A percentile compares a stretch with the other conserved stretches of the same genome.
Evolutionary conservation across 2,888 invertebrate genomes (phyloP).

Genomic region (Drosophila cracens): DNA sequence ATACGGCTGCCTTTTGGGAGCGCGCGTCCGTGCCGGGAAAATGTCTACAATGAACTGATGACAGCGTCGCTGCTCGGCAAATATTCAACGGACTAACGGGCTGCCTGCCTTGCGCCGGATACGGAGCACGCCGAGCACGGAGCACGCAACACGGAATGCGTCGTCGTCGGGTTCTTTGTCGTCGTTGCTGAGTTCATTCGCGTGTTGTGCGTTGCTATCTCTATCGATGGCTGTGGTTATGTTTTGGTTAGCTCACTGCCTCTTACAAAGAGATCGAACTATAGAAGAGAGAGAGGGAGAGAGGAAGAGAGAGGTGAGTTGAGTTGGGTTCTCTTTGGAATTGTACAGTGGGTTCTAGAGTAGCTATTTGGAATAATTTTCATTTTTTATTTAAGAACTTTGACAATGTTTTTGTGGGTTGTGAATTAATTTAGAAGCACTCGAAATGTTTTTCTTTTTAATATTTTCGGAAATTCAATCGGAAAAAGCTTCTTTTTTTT

Average conservation of each 20-base stretch:
- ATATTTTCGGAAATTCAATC: accelerated
- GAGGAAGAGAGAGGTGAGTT: neutral
- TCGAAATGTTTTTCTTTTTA: neutral
- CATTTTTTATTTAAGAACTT: neutral
- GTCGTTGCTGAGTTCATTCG: constrained; percentile 16
- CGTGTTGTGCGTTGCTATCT: constrained; percentile 39
- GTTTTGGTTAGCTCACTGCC: constrained; percentile 50
- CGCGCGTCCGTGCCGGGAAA: constrained; percentile 80
- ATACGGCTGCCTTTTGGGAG: constrained; percentile 23
- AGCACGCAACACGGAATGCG: constrained; percentile 58
- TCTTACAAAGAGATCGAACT: constrained; percentile 21
- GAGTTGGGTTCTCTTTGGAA: constrained; percentile 13
- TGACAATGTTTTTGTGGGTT: neutral
- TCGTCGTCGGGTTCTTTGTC: constrained; percentile 14
- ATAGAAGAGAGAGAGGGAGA: neutral
- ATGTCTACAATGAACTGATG: constrained; percentile 80
- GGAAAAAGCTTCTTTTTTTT: neutral
- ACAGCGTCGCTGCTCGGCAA: constrained; percentile 27
- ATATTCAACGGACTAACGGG: constrained; percentile 27
- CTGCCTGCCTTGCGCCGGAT: constrained; percentile 53
- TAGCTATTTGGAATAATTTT: neutral
- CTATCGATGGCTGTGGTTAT: constrained; percentile 41
- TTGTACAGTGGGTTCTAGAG: constrained; percentile 26
- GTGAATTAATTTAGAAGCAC: neutral
- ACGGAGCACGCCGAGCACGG: constrained; percentile 26